Evolutionary conservation across 2,888 invertebrate species (phyloP).

Genomic region (Tetranychus piercei): DNA sequence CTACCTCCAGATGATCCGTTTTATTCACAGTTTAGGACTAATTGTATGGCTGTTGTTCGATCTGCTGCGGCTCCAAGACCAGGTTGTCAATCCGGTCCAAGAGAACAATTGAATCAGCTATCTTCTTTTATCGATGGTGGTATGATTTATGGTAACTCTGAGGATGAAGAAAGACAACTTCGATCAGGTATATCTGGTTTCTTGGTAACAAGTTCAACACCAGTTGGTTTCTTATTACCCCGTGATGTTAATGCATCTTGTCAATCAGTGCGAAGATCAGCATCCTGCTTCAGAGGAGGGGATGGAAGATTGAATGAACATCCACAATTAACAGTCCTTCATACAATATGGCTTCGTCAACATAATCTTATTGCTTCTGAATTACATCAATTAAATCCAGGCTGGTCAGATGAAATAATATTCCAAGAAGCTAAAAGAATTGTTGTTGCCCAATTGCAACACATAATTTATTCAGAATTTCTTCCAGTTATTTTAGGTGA

Average conservation of each 20-base stretch:
- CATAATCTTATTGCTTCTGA: constrained; percentile 55
- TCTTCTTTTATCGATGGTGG: constrained; percentile 22
- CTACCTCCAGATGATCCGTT: background rate
- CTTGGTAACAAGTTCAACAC: background rate
- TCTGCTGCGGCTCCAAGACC: constrained; percentile 48
- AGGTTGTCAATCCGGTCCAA: constrained; percentile 44
- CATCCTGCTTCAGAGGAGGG: constrained; percentile 36
- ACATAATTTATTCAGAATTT: constrained; percentile 65
- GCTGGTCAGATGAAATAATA: constrained; percentile 56
- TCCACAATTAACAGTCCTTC: constrained; percentile 48
- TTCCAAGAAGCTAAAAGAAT: constrained; percentile 61
- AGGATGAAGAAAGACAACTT: constrained; percentile 19
- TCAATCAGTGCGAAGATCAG: background rate
- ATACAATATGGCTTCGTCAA: constrained; percentile 62
- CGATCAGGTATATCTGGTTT: constrained; percentile 23
- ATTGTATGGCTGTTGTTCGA: constrained; percentile 29
- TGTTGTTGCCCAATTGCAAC: constrained; percentile 62
- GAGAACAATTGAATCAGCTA: constrained; percentile 27
- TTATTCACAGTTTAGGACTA: background rate
- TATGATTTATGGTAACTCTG: constrained; percentile 24
- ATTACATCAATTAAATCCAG: constrained; percentile 46
- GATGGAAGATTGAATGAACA: constrained; percentile 44
- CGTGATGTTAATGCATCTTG: background rate
- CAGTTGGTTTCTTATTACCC: background rate
- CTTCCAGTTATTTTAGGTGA: constrained; percentile 37